A percentile compares a stretch with the other conserved stretches of the same genome.
Evolutionary conservation across 2,113 vertebrate genomes (phyloP).

Genomic region (Carlito syrichta): DNA sequence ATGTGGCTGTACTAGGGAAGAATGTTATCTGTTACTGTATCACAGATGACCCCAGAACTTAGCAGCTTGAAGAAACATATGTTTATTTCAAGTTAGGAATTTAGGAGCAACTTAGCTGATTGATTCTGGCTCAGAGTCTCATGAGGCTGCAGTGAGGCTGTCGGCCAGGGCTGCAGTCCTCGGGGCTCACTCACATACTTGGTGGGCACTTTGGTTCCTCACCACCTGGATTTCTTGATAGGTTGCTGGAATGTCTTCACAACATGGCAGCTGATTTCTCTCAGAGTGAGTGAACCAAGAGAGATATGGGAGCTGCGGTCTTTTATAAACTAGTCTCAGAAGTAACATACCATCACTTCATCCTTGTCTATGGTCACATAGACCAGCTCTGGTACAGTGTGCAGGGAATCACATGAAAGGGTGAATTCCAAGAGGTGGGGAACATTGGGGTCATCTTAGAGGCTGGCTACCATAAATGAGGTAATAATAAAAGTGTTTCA

Average conservation of each 20-base stretch:
- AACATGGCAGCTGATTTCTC: background rate
- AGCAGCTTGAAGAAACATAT: background rate
- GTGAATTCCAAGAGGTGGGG: background rate
- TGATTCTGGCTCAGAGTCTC: background rate
- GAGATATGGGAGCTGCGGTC: background rate
- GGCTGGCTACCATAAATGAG: background rate
- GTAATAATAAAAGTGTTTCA: background rate
- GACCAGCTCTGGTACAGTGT: too few relatives aligned
- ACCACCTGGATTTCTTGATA: background rate
- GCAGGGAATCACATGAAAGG: fast-evolving
- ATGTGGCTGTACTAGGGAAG: background rate
- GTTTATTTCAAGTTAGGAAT: background rate
- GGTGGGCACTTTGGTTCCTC: background rate
- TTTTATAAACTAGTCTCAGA: background rate
- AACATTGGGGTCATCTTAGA: background rate
- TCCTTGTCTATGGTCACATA: background rate
- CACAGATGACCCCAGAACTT: background rate
- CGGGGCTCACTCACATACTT: fast-evolving
- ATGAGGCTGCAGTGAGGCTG: background rate
- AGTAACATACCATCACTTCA: background rate
- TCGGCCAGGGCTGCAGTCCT: background rate
- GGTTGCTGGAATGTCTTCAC: background rate
- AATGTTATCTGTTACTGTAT: background rate
- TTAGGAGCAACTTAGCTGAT: background rate
- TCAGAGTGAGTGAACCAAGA: background rate